These are phyloP conservation scores for Trichopoda pennipes DNA, from an alignment of 2,888 invertebrate genomes.

Conservation along the genomic window DNA sequence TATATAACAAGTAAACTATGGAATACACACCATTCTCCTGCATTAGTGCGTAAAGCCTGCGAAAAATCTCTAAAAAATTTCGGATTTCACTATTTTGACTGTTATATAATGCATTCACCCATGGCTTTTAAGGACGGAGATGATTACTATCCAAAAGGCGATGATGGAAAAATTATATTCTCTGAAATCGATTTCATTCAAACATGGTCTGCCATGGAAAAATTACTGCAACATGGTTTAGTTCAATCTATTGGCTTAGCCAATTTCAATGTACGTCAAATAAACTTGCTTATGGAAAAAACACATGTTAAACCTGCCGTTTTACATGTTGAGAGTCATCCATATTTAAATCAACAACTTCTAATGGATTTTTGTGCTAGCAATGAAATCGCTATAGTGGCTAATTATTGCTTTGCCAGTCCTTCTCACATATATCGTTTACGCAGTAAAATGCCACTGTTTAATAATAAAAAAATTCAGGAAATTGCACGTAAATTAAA, in stretches of 20 bases:
- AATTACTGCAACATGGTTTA: conserved; percentile 85
- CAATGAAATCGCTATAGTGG: conserved; percentile 86
- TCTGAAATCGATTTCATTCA: conserved; percentile 87
- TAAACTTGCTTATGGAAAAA: conserved; percentile 84
- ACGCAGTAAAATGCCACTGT: conserved; percentile 30
- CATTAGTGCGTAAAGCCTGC: conserved; percentile 87
- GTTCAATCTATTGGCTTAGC: conserved; percentile 86
- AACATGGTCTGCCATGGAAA: conserved; percentile 88
- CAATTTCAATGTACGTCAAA: conserved; percentile 90
- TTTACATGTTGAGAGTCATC: conserved; percentile 89
- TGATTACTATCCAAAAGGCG: conserved; percentile 83
- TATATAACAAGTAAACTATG: conserved; percentile 91
- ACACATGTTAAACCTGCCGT: conserved; percentile 85
- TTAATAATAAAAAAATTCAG: conserved; percentile 51
- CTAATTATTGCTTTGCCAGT: conserved; percentile 90
- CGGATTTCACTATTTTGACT: conserved; percentile 89
- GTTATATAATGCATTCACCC: conserved; percentile 96
- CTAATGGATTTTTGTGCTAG: conserved; percentile 86
- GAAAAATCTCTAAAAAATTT: conserved; percentile 86
- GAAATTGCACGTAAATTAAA: conserved; percentile 83
- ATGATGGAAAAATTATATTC: conserved; percentile 83
- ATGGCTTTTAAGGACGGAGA: conserved; percentile 86
- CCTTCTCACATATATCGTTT: conserved; percentile 53
- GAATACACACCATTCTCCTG: conserved; percentile 92
- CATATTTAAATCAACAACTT: conserved; percentile 87